Base-by-base conservation (phyloP, 2,113 vertebrate genomes). In the Pollachius pollachius region DNA sequence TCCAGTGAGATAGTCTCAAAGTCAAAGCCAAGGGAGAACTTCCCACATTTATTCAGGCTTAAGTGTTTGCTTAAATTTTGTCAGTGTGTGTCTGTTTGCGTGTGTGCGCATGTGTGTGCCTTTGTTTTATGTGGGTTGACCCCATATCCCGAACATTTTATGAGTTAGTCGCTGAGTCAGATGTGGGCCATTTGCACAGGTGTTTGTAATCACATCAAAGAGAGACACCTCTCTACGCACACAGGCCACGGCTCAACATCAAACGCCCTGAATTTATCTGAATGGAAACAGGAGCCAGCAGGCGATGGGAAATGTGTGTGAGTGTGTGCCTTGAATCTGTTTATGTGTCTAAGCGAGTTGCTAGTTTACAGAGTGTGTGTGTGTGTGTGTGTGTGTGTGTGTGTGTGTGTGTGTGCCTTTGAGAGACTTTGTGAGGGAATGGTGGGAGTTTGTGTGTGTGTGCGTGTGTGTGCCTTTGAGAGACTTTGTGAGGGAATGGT, bases 151-250 rank as follows among this genome's bases (percentile, higher is more conserved):
- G n/a, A 13, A 18, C 48, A 15, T 65, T 6, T 65, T 41, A 65
- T 34, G 34, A 41, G 37, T 12, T 17, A 17, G 5, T 15, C 5
- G 56, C 16, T 15, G 56, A 17, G 56, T 16, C 16, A 58, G 56
- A 17, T 5, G 4, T 17, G 5, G n/a, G 30, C 18, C 23, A 68
- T 60, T 65, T 19, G 25, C 18, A 67, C 78, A 80, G 62, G 66
- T 78, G 70, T 77, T 80, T 66, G 67, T 67, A 68, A 68, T 84
- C 67, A 78, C 67, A 65, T 68, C 73, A 74, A 72, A 60, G 37
- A 60, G 37, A 69, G 67, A 71, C 70, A 80, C 67, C 73, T 65
- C 70, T 58, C 61, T 70, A 21, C 67, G 23, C 37, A 70, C 70
- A 70, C 70, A 67, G n/a, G 18, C 23, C 23, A 15, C 21, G 48